Evolutionary conservation across 2,888 invertebrate species (phyloP), one percentile per base, ranked within the genome.

Genomic region (Cotesia congregata): DNA sequence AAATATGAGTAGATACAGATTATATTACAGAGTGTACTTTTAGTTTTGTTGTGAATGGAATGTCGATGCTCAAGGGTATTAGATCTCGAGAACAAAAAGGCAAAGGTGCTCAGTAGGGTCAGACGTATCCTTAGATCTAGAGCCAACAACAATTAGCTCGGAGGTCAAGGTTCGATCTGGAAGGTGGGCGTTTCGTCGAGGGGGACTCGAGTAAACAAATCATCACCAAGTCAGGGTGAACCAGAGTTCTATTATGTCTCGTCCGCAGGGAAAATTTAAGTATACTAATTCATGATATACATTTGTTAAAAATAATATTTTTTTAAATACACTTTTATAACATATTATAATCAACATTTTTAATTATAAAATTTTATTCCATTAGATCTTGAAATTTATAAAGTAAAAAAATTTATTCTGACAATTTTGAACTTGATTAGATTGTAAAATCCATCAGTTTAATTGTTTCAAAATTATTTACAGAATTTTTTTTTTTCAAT

Each of bases 101-200:
- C 12, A 50, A 50, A 50, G 50, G 50, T 50, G 75, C 72, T 50
- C 72, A 17, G 72, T 69, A 62, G 50, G 50, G 50, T 50, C 50
- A 67, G 62, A 76, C 77, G 72, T 88, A 89, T 88, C 88, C 79
- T 65, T 65, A 38, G 84, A 88, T 88, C 89, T 88, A 88, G 87
- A 88, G 87, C 87, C 88, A 88, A 88, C 89, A 88, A 88, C 86
- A 89, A 88, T 88, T 88, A 89, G 88, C 88, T 83, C 81, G 80
- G 84, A 80, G 88, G 88, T 88, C 88, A 88, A 84, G 87, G 88
- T 88, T 88, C 88, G 87, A 83, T 83, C 80, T 82, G 81, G 80
- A 12, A 80, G 84, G 83, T 83, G 83, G 83, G 81, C 83, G 83
- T 85, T 72, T 76, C 76, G 61, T 74, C 62, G 72, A 76, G 72